Conservation (phyloP, 1,140 invertebrate genomes). For the Latrodectus geometricus region DNA sequence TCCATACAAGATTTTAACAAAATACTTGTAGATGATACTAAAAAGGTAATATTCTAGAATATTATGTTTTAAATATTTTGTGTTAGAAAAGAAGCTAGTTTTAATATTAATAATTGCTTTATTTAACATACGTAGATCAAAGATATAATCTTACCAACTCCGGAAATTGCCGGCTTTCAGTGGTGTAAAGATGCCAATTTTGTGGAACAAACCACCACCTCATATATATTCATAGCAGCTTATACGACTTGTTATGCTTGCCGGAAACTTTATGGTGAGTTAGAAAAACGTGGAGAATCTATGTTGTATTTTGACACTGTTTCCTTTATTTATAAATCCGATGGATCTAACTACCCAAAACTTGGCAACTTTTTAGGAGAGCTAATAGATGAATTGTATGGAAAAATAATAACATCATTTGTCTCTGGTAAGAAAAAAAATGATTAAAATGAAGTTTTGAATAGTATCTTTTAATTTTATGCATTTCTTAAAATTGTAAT, state of each 20-base stretch:
- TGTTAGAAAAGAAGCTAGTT: too few relatives aligned
- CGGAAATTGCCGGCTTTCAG: background rate
- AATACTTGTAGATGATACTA: background rate
- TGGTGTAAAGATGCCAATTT: background rate
- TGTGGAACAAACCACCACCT: background rate
- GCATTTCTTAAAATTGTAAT: too few relatives aligned
- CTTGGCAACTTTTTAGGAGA: conserved; percentile 18
- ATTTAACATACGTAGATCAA: conserved; percentile 13
- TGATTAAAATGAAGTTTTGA: too few relatives aligned
- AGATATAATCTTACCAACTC: conserved; percentile 13
- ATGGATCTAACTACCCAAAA: conserved; percentile 11
- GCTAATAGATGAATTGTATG: conserved; percentile 32
- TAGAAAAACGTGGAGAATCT: conserved; percentile 1
- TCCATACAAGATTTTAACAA: background rate
- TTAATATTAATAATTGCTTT: background rate
- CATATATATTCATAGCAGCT: conserved; percentile 30
- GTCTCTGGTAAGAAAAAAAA: too few relatives aligned
- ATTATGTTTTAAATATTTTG: background rate
- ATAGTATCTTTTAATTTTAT: too few relatives aligned
- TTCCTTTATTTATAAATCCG: conserved; percentile 11
- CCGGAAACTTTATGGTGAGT: conserved; percentile 13
- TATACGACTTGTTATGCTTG: conserved; percentile 24
- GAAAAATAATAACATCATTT: too few relatives aligned
- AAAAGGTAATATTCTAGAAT: too few relatives aligned
- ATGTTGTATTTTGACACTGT: conserved; percentile 28